Evolutionary conservation across 2,888 invertebrate genomes (phyloP), one percentile per base, ranked within the genome.

Genomic region (Cyclophora albipunctata): DNA sequence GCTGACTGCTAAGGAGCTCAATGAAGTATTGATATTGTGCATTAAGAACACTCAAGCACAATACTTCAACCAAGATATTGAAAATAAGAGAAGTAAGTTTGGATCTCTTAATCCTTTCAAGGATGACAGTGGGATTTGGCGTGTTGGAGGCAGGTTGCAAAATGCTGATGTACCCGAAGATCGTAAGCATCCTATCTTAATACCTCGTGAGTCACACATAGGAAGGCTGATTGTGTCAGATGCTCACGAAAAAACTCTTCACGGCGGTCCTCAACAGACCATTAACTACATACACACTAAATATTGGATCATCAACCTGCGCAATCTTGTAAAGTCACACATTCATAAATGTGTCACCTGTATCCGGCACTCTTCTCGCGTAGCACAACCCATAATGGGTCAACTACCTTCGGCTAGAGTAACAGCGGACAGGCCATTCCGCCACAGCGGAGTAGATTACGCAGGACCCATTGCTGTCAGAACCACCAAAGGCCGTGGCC

Each of bases 381-480:
- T 34, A 2, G 40, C 3, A 5, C 53, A 56, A 20, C 53, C 49
- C 33, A 53, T 51, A 5, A 51, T 55, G 50, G 45, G 50, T 7
- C 45, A 50, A 6, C 43, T 55, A 3, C 52, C 64, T 2, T n/a
- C 50, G 5, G 45, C 37, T 2, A 45, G 61, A 48, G 52, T 57
- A 0, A 60, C 47, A 7, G 54, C 60, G 5, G n/a, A 34, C 3
- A 48, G 51, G 45, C 51, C 60, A 5, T 64, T 64, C 49, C 20
- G n/a, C 2, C 20, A 48, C 4, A 50, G 45, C 7, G 64, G 61
- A 1, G 62, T 62, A 0, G 64, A 64, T 43, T 62, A 44, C 33
- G 57, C 60, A 0, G 63, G 60, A 3, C 64, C 60, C 1, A 54
- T 63, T 2, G 51, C 45, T 33, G 49, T 60, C 3, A 45, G 56